Base-by-base conservation (phyloP, 2,113 vertebrate species). In the Regulus satrapa region DNA sequence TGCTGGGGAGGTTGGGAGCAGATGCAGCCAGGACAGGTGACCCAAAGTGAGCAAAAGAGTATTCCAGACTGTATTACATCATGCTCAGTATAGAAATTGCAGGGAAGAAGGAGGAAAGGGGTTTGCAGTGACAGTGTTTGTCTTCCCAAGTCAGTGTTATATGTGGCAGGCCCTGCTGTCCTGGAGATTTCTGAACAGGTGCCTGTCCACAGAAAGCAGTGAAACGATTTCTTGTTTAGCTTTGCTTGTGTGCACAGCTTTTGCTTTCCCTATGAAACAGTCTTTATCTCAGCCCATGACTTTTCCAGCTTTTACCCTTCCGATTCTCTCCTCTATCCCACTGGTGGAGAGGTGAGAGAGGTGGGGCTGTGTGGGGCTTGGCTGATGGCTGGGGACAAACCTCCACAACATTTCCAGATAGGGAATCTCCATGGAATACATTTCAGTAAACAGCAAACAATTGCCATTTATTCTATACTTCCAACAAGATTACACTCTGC, bases 291-390 rank as follows among this genome's bases (percentile, higher is more conserved):
- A 68, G 21, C 8, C 18, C 45, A 28, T 32, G 62, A 76, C 38
- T 59, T 59, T 38, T 68, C 18, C 28, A 36, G 14, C 18, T 52
- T 76, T 52, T 52, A 23, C 10, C 23, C 23, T 68, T 61, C 23
- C 1, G 1, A 16, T n/a, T 45, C 23, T 45, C 38, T 52, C 38
- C 32, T 32, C 45, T 68, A 1, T 52, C 38, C 28, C 54, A 13
- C 28, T 13, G 23, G 18, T 45, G 38, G 32, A 36, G 8, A n/a
- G n/a, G n/a, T n/a, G 26, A 86, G 14, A 10, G 45, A 76, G 17
- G 0, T 0, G 43, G 32, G 23, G 23, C 28, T 59, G 32, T 0
- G 0, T 59, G 32, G 32, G 26, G 26, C 26, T 67, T 59, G 17
- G 31, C 36, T 59, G 52, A 26, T 51, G 45, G 17, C 11, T 32